Percentiles rank a stretch among this genome's conserved stretches.
These are phyloP conservation scores for Diadegma fenestrale DNA, from an alignment of 2,888 invertebrate genomes.

Conservation along the genomic window DNA sequence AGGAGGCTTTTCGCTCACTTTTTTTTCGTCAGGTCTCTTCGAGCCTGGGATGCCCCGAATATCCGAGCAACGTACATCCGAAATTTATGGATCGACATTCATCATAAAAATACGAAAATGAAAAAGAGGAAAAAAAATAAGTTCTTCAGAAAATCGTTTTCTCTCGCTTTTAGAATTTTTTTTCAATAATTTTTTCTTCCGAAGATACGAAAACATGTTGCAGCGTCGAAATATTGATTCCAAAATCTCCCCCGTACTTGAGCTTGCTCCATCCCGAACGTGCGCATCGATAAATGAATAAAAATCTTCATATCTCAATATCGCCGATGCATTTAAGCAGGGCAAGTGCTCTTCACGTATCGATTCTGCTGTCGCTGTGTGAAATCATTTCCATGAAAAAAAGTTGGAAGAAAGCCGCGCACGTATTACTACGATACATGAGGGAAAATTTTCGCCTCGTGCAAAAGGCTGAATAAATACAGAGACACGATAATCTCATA, in stretches of 20 bases:
- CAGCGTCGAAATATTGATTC: not conserved
- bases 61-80: not conserved
- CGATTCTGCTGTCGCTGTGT: constrained; percentile 7
- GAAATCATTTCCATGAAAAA: constrained; percentile 8
- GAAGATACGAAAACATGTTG: not conserved
- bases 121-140: not conserved
- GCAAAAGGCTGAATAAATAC: constrained; percentile 63
- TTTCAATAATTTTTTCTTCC: too few relatives aligned
- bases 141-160: not conserved
- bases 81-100: not conserved
- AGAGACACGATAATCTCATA: constrained; percentile 63
- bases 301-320: not conserved
- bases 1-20: not conserved
- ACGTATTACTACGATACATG: constrained; percentile 1
- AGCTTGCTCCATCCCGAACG: not conserved
- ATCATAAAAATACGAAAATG: constrained; percentile 2
- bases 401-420: not conserved
- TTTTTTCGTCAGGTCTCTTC: constrained; percentile 8
- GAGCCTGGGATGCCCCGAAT: not conserved
- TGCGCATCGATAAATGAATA: not conserved
- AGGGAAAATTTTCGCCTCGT: constrained; percentile 24
- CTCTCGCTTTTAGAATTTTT: not conserved
- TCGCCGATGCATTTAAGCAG: not conserved
- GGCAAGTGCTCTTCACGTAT: not conserved
- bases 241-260: not conserved